Conservation (phyloP, 2,797 vertebrate species). For the Strix occidentalis region DNA sequence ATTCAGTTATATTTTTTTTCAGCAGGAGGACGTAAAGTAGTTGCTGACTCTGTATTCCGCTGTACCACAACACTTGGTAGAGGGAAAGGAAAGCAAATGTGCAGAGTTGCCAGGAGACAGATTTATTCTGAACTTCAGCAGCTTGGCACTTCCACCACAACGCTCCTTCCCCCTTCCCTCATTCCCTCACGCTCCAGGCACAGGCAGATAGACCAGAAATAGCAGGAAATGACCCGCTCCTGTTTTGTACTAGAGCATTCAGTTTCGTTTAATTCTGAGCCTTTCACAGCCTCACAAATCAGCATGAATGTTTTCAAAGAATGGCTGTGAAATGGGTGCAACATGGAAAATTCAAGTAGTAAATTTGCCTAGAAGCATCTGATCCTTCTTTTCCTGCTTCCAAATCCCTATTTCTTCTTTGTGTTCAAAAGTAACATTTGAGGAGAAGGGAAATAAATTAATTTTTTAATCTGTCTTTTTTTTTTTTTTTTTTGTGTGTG, state of each 20-base stretch:
- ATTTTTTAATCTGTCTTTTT: not conserved
- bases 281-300: not conserved
- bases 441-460: slow-evolving; percentile 6
- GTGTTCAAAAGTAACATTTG: not conserved
- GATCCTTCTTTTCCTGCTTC: slow-evolving; percentile 19
- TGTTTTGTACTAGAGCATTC: not conserved
- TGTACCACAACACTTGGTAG: slow-evolving; percentile 47
- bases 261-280: not conserved
- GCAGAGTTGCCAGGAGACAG: slow-evolving; percentile 41
- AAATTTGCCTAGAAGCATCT: slow-evolving; percentile 24
- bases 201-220: slow-evolving; percentile 16
- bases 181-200: not conserved
- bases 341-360: slow-evolving; percentile 14
- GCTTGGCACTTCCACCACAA: not conserved
- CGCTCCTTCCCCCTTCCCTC: not conserved
- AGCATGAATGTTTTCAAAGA: not conserved
- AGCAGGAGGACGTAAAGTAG: slow-evolving; percentile 3
- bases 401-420: slow-evolving; percentile 7
- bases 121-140: slow-evolving; percentile 45
- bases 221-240: slow-evolving; percentile 15
- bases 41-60: slow-evolving; percentile 45
- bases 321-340: not conserved
- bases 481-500: not conserved
- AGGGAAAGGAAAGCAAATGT: slow-evolving; percentile 43
- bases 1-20: slow-evolving; percentile 3